Evolutionary conservation across 2,888 invertebrate species (phyloP).

Genomic region (Platypus cylindrus): DNA sequence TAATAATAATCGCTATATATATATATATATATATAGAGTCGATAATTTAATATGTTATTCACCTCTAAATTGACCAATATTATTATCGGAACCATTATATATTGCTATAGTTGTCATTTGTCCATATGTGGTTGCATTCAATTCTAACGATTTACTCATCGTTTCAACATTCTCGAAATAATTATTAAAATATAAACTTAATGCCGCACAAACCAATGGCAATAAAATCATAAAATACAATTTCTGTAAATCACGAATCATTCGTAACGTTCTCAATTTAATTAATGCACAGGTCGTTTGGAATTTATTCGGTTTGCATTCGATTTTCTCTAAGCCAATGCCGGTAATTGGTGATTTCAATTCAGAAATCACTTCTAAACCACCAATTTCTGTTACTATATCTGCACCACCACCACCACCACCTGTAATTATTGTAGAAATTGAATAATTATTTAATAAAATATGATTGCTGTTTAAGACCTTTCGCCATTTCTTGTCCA

Average conservation of each 20-base stretch:
- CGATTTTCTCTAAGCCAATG: constrained; percentile 49
- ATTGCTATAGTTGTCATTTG: constrained; percentile 47
- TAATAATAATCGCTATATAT: not conserved
- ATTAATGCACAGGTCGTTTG: constrained; percentile 56
- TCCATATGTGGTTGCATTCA: constrained; percentile 50
- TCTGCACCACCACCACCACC: constrained; percentile 38
- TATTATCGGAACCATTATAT: constrained; percentile 41
- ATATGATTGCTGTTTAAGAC: constrained; percentile 9
- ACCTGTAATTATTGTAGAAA: too few species aligned
- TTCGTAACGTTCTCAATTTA: constrained; percentile 49
- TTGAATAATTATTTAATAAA: not conserved
- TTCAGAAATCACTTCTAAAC: constrained; percentile 35
- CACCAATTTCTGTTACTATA: constrained; percentile 29
- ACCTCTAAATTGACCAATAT: constrained; percentile 15
- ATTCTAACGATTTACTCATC: constrained; percentile 47
- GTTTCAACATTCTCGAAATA: constrained; percentile 47
- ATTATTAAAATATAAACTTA: constrained; percentile 45
- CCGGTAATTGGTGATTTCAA: constrained; percentile 43
- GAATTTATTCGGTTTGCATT: constrained; percentile 47
- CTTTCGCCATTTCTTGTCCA: constrained; percentile 19
- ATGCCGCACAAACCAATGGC: constrained; percentile 54
- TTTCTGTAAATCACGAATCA: constrained; percentile 52
- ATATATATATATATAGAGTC: not conserved
- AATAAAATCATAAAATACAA: constrained; percentile 62
- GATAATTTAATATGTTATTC: constrained; percentile 1